Percentiles rank a stretch among this genome's conserved stretches.
Conservation (phyloP, 1,140 invertebrate genomes). For the Hylaeus volcanicus region DNA sequence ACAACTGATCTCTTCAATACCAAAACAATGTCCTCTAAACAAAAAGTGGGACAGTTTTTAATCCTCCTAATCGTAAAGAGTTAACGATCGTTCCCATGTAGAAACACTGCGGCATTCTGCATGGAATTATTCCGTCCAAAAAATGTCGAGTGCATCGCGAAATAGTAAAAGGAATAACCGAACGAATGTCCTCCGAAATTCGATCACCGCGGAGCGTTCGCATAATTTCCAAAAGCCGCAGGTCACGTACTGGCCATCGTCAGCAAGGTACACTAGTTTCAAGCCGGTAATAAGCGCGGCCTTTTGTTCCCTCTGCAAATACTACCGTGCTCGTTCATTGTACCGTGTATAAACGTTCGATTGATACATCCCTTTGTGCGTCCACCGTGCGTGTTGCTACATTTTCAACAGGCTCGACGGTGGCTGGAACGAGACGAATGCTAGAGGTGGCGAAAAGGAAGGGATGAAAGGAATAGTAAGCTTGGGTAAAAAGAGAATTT, state of each 20-base stretch:
- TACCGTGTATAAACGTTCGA: constrained; percentile 28
- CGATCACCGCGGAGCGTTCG: neutral
- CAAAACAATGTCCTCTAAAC: no score
- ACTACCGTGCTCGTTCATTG: neutral
- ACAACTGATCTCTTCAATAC: no score
- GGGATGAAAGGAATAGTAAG: neutral
- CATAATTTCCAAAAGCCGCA: neutral
- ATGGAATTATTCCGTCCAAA: neutral
- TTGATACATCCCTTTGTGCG: constrained; percentile 27
- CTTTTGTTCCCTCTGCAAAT: constrained; percentile 23
- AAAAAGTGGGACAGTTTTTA: no score
- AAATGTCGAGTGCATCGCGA: neutral
- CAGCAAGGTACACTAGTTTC: neutral
- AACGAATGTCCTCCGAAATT: neutral
- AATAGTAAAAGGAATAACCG: neutral
- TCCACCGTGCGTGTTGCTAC: neutral
- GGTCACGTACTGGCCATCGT: neutral
- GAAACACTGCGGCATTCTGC: neutral
- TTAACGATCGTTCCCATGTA: neutral
- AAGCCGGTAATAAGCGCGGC: constrained; percentile 6
- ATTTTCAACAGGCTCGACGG: neutral
- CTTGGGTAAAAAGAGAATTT: neutral
- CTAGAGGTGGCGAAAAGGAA: neutral
- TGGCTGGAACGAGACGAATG: neutral
- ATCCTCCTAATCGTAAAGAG: no score